phyloP scores from a whole-genome alignment of 2,797 vertebrate species.

The Enteromius trimaculatus region DNA sequence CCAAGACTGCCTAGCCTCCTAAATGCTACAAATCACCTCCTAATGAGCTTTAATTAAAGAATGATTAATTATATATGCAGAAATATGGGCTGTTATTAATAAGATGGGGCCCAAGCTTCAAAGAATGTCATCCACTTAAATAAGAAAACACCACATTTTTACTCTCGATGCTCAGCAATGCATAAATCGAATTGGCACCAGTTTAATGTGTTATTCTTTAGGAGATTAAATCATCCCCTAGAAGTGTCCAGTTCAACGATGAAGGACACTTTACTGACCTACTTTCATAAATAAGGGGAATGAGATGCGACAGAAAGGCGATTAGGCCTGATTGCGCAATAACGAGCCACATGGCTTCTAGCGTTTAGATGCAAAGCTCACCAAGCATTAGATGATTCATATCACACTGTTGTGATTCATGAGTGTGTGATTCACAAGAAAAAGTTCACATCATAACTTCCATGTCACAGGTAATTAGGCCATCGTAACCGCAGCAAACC shows the following conservation, averaged over 20 bases:
- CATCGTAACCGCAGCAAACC: conserved; percentile 23
- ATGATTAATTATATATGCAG: conserved; percentile 39
- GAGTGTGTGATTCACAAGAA: conserved; percentile 33
- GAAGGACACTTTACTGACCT: conserved; percentile 47
- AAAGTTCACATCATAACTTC: conserved; percentile 27
- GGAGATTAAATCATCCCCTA: neutral
- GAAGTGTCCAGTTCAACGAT: conserved; percentile 32
- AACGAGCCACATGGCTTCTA: conserved; percentile 47
- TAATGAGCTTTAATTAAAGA: conserved; percentile 51
- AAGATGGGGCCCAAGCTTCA: conserved; percentile 20
- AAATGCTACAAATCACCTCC: conserved; percentile 49
- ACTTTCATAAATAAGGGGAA: conserved; percentile 48
- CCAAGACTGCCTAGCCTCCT: conserved; percentile 35
- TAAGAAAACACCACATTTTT: conserved; percentile 39
- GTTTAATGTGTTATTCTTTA: conserved; percentile 14
- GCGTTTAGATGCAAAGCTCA: conserved; percentile 39
- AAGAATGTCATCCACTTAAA: conserved; percentile 30
- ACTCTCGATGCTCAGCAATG: neutral
- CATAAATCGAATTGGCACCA: conserved; percentile 19
- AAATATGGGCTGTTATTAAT: conserved; percentile 41
- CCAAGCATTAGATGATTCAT: conserved; percentile 58
- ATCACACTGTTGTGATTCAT: conserved; percentile 40
- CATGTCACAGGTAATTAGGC: conserved; percentile 38
- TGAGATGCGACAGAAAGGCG: conserved; percentile 35
- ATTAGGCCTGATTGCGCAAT: conserved; percentile 52